Evolutionary conservation across 2,888 invertebrate genomes (phyloP).

Genomic region (Desoria tigrina): DNA sequence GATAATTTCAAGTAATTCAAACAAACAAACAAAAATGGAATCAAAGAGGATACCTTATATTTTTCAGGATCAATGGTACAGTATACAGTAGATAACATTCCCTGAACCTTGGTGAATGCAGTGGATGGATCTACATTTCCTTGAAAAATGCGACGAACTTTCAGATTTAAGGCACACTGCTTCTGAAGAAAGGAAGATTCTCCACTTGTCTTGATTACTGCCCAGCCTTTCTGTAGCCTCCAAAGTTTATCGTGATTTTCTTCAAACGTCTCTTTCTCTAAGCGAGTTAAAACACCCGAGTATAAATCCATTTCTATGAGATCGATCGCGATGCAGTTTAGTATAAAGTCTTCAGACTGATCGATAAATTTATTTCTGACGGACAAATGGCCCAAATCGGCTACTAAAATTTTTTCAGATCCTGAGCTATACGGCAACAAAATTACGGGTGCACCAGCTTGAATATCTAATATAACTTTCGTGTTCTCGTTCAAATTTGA

Average conservation of each 20-base stretch:
- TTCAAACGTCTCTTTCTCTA: not conserved
- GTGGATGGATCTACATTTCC: conserved; percentile 58
- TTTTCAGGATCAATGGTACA: conserved; percentile 78
- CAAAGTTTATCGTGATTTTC: conserved; percentile 39
- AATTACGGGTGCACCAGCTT: conserved; percentile 78
- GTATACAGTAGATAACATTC: conserved; percentile 80
- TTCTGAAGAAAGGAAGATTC: conserved; percentile 72
- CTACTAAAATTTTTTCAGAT: conserved; percentile 74
- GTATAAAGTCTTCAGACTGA: conserved; percentile 30
- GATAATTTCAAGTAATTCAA: not conserved
- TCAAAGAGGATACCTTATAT: conserved; percentile 63
- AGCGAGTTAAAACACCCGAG: conserved; percentile 58
- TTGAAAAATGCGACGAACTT: conserved; percentile 75
- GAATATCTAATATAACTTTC: conserved; percentile 65
- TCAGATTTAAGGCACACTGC: conserved; percentile 76
- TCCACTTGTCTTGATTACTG: conserved; percentile 62
- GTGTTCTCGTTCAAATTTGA: conserved; percentile 56
- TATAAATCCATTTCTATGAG: conserved; percentile 76
- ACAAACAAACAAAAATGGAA: not conserved
- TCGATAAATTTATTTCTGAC: conserved; percentile 71
- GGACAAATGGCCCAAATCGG: conserved; percentile 75
- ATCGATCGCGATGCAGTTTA: conserved; percentile 62
- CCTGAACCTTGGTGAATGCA: conserved; percentile 80
- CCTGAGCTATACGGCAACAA: conserved; percentile 81
- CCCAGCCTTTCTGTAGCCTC: conserved; percentile 60